Evolutionary conservation across 1,140 invertebrate species (phyloP), one percentile per base, ranked within the genome.

Genomic region (Drosophila erecta): DNA sequence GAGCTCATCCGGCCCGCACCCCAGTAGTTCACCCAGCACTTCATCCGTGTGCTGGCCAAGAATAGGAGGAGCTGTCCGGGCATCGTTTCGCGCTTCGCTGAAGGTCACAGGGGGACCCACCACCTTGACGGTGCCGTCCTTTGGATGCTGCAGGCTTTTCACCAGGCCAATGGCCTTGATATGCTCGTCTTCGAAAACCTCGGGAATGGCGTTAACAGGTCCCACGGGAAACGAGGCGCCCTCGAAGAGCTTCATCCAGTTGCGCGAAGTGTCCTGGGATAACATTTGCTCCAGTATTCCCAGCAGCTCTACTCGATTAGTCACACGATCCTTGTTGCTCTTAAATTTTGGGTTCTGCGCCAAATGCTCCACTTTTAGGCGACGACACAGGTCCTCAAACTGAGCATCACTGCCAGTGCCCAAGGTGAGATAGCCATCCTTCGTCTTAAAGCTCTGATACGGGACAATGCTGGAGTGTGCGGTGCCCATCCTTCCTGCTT

Each of bases 401-500:
- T 98, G 97, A 2, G 92, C 81, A 93, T 97, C 95, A 35, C 95
- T 97, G 0, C 96, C 97, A 46, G 96, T 94, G 4, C 97, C 97
- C 22, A 99, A 93, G 2, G 97, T 96, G 17, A 98, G 94, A 86
- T 96, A 96, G 12, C 97, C 96, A 93, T 97, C 95, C 86, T 94
- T 94, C 0, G 97, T 98, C 83, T 94, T 92, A 87, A 98, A 98
- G 30, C 95, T 94, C 94, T 99, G 96, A 90, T 99, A 99, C 0
- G 98, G 98, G 0, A 99, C 98, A 76, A 99, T 96, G 90, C 97
- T 98, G 54, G 96, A 96, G 93, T 99, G 98, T 5, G 96, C 97
- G 0, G 98, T 99, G 4, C 98, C 98, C 94, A 96, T 96, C 54
- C 96, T 93, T 44, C 93, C 93, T 0, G 95, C 96, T 85, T 98